These are phyloP conservation scores for Astyanax mexicanus DNA, from an alignment of 2,797 vertebrate genomes.

Conservation along the genomic window DNA sequence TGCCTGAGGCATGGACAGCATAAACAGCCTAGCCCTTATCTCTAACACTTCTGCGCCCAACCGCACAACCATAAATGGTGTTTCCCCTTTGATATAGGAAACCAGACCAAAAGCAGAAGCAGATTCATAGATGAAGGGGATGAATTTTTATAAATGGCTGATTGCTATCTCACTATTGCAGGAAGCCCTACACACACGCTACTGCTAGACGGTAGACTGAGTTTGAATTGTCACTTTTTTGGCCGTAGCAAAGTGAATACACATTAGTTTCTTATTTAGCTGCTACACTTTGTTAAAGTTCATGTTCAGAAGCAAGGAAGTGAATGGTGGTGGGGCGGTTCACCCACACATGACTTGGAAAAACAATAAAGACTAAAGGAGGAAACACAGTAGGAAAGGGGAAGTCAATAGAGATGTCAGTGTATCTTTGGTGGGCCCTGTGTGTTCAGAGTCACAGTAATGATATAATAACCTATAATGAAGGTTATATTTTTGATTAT, in stretches of 20 bases:
- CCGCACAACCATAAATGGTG: constrained; percentile 63
- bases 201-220: constrained; percentile 2
- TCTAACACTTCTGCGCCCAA: constrained; percentile 65
- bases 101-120: constrained; percentile 66
- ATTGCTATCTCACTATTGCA: constrained; percentile 65
- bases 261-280: not conserved
- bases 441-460: constrained; percentile 20
- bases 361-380: constrained; percentile 46
- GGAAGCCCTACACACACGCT: constrained; percentile 53
- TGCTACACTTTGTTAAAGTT: not conserved
- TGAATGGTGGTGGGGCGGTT: not conserved
- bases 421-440: constrained; percentile 19
- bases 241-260: not conserved
- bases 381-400: constrained; percentile 48
- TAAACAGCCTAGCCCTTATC: constrained; percentile 60
- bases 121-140: constrained; percentile 61
- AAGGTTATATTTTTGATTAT: constrained; percentile 22
- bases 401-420: constrained; percentile 47
- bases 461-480: constrained; percentile 7
- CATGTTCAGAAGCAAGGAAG: constrained; percentile 24
- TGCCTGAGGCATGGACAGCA: constrained; percentile 35
- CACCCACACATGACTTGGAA: constrained; percentile 33
- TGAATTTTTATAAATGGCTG: constrained; percentile 55
- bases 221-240: constrained; percentile 34
- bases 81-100: constrained; percentile 85